A percentile compares a stretch with the other conserved stretches of the same genome.
Conservation (phyloP, 2,888 invertebrate genomes). For the Plusia festucae region DNA sequence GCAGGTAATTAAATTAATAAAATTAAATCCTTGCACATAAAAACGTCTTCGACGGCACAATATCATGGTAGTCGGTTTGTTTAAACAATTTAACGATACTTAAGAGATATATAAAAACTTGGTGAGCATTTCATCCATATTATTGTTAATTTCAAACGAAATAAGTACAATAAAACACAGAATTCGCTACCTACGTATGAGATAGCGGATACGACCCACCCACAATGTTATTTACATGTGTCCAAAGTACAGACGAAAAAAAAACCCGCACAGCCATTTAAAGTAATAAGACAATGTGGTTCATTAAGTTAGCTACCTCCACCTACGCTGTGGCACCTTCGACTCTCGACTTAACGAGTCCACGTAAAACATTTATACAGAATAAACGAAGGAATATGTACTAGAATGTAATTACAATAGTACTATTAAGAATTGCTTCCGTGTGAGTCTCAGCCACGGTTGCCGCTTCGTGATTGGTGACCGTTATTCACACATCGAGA, state of each 20-base stretch:
- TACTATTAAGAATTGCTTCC: background rate
- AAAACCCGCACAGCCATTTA: slow-evolving; percentile 80
- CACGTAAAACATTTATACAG: slow-evolving; percentile 51
- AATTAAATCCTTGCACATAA: background rate
- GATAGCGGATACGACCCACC: slow-evolving; percentile 79
- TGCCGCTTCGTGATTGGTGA: background rate
- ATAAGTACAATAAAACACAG: slow-evolving; percentile 47
- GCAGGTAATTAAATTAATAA: slow-evolving; percentile 4
- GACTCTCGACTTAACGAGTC: slow-evolving; percentile 58
- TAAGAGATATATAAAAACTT: background rate
- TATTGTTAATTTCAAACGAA: slow-evolving; percentile 28
- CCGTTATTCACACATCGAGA: slow-evolving; percentile 2
- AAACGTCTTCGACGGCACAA: slow-evolving; percentile 1
- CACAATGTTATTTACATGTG: slow-evolving; percentile 79
- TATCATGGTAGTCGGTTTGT: background rate
- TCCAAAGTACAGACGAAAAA: slow-evolving; percentile 72
- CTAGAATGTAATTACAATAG: slow-evolving; percentile 34
- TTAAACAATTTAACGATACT: slow-evolving; percentile 1
- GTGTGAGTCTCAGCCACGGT: background rate
- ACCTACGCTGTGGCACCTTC: slow-evolving; percentile 75
- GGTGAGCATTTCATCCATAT: slow-evolving; percentile 2
- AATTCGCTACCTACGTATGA: slow-evolving; percentile 60
- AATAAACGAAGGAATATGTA: slow-evolving; percentile 22
- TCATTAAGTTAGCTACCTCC: slow-evolving; percentile 80
- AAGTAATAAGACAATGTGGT: slow-evolving; percentile 87